Conservation (phyloP, 2,113 vertebrate species). For the Struthio camelus region DNA sequence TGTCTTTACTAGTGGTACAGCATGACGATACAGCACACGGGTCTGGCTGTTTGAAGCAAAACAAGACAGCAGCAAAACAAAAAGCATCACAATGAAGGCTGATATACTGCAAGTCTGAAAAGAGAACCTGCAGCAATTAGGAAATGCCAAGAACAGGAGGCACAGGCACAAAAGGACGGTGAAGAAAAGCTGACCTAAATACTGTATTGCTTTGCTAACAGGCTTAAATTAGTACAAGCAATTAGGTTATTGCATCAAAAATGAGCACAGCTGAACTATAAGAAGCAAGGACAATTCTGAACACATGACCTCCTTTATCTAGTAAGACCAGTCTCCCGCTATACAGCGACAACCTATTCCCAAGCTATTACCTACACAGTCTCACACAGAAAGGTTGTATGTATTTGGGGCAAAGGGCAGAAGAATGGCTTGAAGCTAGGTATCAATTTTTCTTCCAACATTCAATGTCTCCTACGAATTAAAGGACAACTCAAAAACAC, state of each 20-base stretch:
- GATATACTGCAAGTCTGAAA: background rate
- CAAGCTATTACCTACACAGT: background rate
- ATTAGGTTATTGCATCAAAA: conserved; percentile 63
- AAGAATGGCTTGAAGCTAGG: background rate
- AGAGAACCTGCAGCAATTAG: conserved; percentile 13
- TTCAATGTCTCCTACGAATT: background rate
- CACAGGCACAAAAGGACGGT: conserved; percentile 26
- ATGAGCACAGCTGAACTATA: conserved; percentile 12
- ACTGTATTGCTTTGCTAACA: conserved; percentile 8
- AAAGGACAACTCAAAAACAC: background rate
- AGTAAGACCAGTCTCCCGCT: background rate
- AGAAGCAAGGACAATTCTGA: conserved; percentile 37
- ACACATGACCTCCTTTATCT: background rate
- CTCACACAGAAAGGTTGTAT: background rate
- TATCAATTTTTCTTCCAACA: background rate
- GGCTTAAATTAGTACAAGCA: conserved; percentile 55
- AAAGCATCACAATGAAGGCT: background rate
- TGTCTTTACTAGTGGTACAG: background rate
- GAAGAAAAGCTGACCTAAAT: conserved; percentile 64
- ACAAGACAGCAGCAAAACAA: background rate
- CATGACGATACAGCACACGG: background rate
- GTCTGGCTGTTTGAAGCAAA: background rate
- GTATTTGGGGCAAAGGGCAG: background rate
- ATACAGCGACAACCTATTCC: background rate
- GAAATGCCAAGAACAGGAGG: background rate